phyloP scores from a whole-genome alignment of 92 coral and sea anemone genomes.

The Desmophyllum pertusum region DNA sequence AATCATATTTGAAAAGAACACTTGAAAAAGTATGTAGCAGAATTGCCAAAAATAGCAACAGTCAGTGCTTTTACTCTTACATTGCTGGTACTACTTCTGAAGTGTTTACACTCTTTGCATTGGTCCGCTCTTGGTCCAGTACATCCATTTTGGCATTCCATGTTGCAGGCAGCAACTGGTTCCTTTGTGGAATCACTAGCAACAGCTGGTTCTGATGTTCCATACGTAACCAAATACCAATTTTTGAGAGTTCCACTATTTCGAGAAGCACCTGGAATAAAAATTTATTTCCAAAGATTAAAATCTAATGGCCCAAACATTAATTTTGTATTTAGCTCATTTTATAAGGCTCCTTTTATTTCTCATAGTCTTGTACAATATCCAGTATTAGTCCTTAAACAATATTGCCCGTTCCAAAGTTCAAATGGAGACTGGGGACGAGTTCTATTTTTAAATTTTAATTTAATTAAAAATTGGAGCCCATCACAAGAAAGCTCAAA shows the following conservation, averaged over 20 bases:
- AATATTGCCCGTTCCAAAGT: no score
- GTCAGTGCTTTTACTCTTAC: slow-evolving; percentile 28
- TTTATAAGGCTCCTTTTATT: no score
- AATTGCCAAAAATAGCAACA: no score
- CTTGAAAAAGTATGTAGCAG: no score
- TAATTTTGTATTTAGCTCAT: not conserved
- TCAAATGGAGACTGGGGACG: no score
- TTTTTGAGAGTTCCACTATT: slow-evolving; percentile 68
- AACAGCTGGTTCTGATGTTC: slow-evolving; percentile 73
- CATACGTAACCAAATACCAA: slow-evolving; percentile 83
- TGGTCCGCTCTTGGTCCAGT: slow-evolving; percentile 85
- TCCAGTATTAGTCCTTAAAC: no score
- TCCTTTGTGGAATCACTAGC: slow-evolving; percentile 45
- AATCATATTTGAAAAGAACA: no score
- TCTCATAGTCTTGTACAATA: no score
- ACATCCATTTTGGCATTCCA: slow-evolving; percentile 89
- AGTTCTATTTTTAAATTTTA: no score
- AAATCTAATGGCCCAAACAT: not conserved
- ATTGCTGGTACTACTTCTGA: slow-evolving; percentile 63
- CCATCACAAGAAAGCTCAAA: no score
- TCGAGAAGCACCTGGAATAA: slow-evolving; percentile 5
- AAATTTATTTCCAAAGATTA: not conserved
- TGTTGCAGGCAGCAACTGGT: slow-evolving; percentile 81
- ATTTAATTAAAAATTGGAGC: no score
- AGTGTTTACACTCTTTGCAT: slow-evolving; percentile 79